Conservation (phyloP, 1,140 invertebrate species). For the Bombus superbus region DNA sequence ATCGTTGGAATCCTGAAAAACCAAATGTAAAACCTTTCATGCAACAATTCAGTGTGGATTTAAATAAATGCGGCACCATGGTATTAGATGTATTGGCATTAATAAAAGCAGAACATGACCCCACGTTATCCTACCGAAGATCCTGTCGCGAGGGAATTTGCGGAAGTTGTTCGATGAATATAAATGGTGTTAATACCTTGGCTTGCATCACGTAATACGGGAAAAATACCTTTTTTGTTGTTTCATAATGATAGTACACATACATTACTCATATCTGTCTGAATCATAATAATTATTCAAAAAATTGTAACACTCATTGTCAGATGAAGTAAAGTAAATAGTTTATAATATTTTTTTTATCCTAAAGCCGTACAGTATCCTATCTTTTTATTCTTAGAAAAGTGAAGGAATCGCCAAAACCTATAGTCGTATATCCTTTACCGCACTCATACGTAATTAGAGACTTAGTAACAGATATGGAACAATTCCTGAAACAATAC, state of each 20-base stretch:
- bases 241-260: constrained; percentile 12
- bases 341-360: neutral
- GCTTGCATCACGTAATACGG: constrained; percentile 89
- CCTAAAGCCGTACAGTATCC: neutral
- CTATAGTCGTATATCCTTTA: constrained; percentile 91
- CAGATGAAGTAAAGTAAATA: no score
- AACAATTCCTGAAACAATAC: constrained; percentile 93
- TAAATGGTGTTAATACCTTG: constrained; percentile 92
- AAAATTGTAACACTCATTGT: neutral
- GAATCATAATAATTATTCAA: neutral
- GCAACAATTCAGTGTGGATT: constrained; percentile 90
- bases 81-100: constrained; percentile 93
- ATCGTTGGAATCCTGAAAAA: constrained; percentile 97
- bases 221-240: constrained; percentile 21
- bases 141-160: constrained; percentile 96
- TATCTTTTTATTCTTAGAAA: constrained; percentile 65
- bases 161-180: constrained; percentile 95
- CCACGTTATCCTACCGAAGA: constrained; percentile 91
- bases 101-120: constrained; percentile 94
- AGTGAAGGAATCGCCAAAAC: constrained; percentile 80
- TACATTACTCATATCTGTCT: neutral
- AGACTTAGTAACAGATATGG: constrained; percentile 95
- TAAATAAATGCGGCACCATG: constrained; percentile 91
- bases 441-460: constrained; percentile 97
- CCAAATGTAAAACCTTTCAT: constrained; percentile 88